These are phyloP conservation scores for Julus scanicus DNA, from an alignment of 2,888 invertebrate species.

Conservation along the genomic window DNA sequence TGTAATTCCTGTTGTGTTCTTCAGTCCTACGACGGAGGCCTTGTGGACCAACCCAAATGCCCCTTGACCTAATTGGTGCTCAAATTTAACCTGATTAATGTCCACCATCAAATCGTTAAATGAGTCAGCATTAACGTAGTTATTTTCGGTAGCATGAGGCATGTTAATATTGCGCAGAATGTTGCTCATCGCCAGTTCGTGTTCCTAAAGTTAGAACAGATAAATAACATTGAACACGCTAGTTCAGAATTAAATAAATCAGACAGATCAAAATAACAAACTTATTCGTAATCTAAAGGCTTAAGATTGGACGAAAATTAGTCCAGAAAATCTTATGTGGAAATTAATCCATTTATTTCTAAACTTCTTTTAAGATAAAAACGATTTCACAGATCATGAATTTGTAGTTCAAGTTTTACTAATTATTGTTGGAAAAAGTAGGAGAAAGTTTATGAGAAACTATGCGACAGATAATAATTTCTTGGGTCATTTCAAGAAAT, in stretches of 20 bases:
- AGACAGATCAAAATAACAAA: too few species aligned
- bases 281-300: too few species aligned
- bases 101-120: slow-evolving; percentile 52
- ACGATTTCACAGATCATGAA: too few species aligned
- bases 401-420: neutral
- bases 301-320: too few species aligned
- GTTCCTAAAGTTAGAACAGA: slow-evolving; percentile 7
- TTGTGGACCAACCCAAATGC: slow-evolving; percentile 56
- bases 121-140: slow-evolving; percentile 48
- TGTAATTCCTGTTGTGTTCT: slow-evolving; percentile 8
- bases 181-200: slow-evolving; percentile 47
- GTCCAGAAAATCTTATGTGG: too few species aligned
- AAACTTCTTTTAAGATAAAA: too few species aligned
- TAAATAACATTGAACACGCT: neutral
- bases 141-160: slow-evolving; percentile 52
- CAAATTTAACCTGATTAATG: slow-evolving; percentile 53
- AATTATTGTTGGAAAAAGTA: too few species aligned
- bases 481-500: too few species aligned
- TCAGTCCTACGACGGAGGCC: slow-evolving; percentile 52
- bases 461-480: too few species aligned
- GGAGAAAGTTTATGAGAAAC: too few species aligned
- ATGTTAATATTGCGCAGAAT: slow-evolving; percentile 46
- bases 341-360: too few species aligned
- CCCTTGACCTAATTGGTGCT: slow-evolving; percentile 54
- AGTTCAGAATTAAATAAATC: too few species aligned